A percentile compares a stretch with the other conserved stretches of the same genome.
Evolutionary conservation across 2,797 vertebrate species (phyloP).

Genomic region (Danio albolineatus): DNA sequence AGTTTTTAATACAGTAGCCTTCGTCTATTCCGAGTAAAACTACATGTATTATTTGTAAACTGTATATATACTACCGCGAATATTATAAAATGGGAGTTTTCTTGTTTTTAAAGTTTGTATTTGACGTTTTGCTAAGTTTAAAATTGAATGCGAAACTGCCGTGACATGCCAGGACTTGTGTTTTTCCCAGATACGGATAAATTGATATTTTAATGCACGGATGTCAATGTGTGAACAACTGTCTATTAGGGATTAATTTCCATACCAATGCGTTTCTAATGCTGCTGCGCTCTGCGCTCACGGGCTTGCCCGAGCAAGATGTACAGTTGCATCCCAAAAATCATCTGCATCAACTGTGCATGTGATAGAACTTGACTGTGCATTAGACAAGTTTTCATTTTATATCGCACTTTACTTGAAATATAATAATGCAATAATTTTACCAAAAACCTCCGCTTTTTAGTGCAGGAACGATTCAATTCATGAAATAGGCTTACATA

Average conservation of each 20-base stretch:
- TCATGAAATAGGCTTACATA: too few relatives aligned
- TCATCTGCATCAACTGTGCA: neutral
- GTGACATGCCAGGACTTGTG: slow-evolving; percentile 62
- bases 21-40: neutral
- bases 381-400: neutral
- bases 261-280: slow-evolving; percentile 52
- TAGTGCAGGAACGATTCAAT: too few relatives aligned
- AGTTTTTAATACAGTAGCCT: neutral
- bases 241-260: slow-evolving; percentile 53
- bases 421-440: too few relatives aligned
- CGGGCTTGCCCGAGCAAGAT: slow-evolving; percentile 51
- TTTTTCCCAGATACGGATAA: slow-evolving; percentile 46
- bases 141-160: neutral
- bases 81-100: neutral
- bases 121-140: neutral
- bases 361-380: neutral
- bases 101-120: neutral
- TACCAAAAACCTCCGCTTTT: too few relatives aligned
- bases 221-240: slow-evolving; percentile 49
- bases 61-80: neutral
- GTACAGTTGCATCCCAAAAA: neutral
- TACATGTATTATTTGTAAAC: too few relatives aligned
- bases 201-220: slow-evolving; percentile 59
- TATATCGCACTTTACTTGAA: neutral
- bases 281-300: slow-evolving; percentile 13